Percentiles rank a stretch among this genome's conserved stretches.
Conservation (phyloP, 2,888 invertebrate species). For the Slavum lentiscoides region DNA sequence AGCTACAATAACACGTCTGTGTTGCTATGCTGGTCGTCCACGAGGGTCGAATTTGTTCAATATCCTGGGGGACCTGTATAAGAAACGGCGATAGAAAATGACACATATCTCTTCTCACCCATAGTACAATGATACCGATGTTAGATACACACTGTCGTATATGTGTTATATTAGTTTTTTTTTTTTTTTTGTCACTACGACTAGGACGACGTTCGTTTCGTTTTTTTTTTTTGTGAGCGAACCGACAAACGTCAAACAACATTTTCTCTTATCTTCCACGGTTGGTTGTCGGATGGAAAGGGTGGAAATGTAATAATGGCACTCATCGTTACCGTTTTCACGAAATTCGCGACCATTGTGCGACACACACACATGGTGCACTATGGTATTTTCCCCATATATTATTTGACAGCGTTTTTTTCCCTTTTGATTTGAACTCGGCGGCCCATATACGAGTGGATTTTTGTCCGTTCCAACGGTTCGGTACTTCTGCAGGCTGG, state of each 20-base stretch:
- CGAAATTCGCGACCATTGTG: conserved; percentile 23
- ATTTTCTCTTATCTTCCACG: conserved; percentile 31
- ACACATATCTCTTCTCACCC: conserved; percentile 7
- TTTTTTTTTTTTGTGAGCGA: not conserved
- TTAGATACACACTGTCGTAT: not conserved
- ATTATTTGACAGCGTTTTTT: conserved; percentile 6
- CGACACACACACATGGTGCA: conserved; percentile 32
- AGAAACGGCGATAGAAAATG: conserved; percentile 23
- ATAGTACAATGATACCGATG: conserved; percentile 17
- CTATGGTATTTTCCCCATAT: not conserved
- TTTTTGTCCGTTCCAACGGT: conserved; percentile 15
- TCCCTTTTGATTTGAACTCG: not conserved
- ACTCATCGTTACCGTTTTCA: conserved; percentile 40
- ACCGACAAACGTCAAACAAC: conserved; percentile 31
- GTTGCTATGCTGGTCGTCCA: conserved; percentile 1
- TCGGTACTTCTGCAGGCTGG: not conserved
- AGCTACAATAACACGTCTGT: conserved; percentile 14
- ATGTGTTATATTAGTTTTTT: conserved; percentile 7
- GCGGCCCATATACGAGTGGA: too few species aligned
- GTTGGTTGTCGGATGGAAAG: not conserved
- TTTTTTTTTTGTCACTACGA: conserved; percentile 8
- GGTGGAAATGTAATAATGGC: conserved; percentile 38
- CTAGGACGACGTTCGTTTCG: not conserved
- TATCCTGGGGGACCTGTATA: conserved; percentile 14
- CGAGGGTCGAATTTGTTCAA: conserved; percentile 39